Evolutionary conservation across 2,797 vertebrate species (phyloP), one percentile per base, ranked within the genome.

Genomic region (Onychomys leucogaster): DNA sequence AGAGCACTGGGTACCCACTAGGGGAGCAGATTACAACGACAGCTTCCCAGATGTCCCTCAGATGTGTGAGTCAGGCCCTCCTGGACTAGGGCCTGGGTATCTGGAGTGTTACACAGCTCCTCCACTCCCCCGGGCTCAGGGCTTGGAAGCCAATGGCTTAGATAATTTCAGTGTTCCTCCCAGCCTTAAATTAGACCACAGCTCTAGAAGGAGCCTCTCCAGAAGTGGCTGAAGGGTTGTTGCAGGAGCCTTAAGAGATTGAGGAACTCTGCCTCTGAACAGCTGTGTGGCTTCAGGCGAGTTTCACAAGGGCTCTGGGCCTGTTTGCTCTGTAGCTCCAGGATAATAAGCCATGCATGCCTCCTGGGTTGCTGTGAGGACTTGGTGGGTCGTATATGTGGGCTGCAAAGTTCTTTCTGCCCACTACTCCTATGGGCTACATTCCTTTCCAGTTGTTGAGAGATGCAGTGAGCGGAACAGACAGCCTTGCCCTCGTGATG

Each of bases 61-160:
- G 71, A 88, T 82, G 76, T 89, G 65, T 97, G 95, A 97, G 94
- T 97, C 97, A 97, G 92, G 94, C 78, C 94, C 88, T 92, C 94
- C 97, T 96, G 95, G 95, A 96, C 85, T 41, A 73, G 90, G 94
- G 91, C 97, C 96, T 97, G 93, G 95, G 94, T 91, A 95, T 97
- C 94, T 95, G 94, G 96, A 97, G 92, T 92, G 88, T 94, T 95
- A 59, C 77, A 89, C 57, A 78, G 95, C 89, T 96, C 90, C 92
- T 95, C 94, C 63, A 69, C 89, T 95, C 90, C 92, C 96, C 96
- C 63, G 59, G 90, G 88, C 95, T 89, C 92, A 95, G 95, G 75
- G 61, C 92, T 97, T 96, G 92, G 94, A 97, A 97, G 95, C 97
- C 95, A 97, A 80, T 84, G 92, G 94, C 95, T 96, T 96, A 95